These are phyloP conservation scores for Drosophila tripunctata DNA, from an alignment of 2,888 invertebrate species.

Conservation along the genomic window DNA sequence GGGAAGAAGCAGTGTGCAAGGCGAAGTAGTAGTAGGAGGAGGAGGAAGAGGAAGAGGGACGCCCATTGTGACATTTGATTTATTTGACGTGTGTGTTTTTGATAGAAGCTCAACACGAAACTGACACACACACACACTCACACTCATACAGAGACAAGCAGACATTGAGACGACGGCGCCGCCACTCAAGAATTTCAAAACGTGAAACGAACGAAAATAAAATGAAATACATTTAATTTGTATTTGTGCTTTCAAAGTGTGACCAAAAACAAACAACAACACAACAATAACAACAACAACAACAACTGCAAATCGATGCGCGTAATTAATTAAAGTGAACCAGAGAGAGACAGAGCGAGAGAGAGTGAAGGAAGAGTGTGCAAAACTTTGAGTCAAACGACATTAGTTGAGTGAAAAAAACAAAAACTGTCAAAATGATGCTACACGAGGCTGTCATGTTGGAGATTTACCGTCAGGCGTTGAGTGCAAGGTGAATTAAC, in stretches of 20 bases:
- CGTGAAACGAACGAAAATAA: constrained; percentile 55
- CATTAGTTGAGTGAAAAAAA: constrained; percentile 11
- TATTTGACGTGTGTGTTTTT: constrained; percentile 83
- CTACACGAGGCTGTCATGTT: constrained; percentile 85
- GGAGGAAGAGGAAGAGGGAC: constrained; percentile 22
- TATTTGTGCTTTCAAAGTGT: constrained; percentile 41
- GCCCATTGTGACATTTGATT: constrained; percentile 82
- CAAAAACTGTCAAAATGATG: constrained; percentile 81
- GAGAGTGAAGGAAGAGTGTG: neutral
- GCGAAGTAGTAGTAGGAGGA: constrained; percentile 2
- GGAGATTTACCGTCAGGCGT: constrained; percentile 85
- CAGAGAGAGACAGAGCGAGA: neutral
- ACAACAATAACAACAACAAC: constrained; percentile 11
- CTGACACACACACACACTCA: constrained; percentile 65
- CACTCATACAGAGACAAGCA: constrained; percentile 17
- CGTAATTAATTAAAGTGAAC: constrained; percentile 27
- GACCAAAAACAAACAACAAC: constrained; percentile 17
- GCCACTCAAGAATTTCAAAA: constrained; percentile 60
- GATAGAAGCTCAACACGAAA: constrained; percentile 82
- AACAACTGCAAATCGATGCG: constrained; percentile 30
- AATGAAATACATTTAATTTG: constrained; percentile 62
- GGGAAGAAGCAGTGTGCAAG: constrained; percentile 18
- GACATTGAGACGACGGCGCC: constrained; percentile 45
- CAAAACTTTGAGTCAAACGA: constrained; percentile 7
- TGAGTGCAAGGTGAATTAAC: constrained; percentile 83